Percentiles rank a stretch among this genome's conserved stretches.
These are phyloP conservation scores for Yoshiicerus persimilis DNA, from an alignment of 1,140 invertebrate genomes.

Conservation along the genomic window DNA sequence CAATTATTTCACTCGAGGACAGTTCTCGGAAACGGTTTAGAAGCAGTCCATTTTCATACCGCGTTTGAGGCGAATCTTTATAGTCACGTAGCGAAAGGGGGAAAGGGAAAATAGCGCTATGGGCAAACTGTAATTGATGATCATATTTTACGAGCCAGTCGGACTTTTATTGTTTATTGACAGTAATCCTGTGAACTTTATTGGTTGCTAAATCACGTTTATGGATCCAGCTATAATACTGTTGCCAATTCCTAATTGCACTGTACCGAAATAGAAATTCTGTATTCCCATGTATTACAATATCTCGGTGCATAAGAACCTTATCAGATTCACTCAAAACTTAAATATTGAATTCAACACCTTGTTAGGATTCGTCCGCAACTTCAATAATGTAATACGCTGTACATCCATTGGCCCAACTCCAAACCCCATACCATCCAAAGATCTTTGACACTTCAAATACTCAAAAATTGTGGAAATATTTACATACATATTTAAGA, in stretches of 20 bases:
- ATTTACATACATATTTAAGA: no score
- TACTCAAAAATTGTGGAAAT: no score
- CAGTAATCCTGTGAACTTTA: conserved; percentile 19
- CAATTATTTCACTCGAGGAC: background rate
- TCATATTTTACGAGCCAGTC: conserved; percentile 17
- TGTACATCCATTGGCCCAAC: background rate
- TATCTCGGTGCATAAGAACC: background rate
- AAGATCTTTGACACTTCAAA: no score
- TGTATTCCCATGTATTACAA: background rate
- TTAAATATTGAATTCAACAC: background rate
- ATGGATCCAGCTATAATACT: background rate
- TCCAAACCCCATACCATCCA: background rate
- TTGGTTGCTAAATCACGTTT: conserved; percentile 14
- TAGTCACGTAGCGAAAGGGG: background rate
- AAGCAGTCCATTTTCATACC: background rate
- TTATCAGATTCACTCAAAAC: background rate
- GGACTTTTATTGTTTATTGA: conserved; percentile 14
- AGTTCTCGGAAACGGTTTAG: background rate
- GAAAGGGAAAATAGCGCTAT: background rate
- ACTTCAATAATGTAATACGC: no score
- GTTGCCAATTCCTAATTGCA: background rate
- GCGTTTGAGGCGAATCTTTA: background rate
- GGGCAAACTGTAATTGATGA: conserved; percentile 15
- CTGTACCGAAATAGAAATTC: background rate
- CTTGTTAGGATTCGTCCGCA: background rate